phyloP scores from a whole-genome alignment of 2,113 vertebrate species.

The Varanus komodoensis region DNA sequence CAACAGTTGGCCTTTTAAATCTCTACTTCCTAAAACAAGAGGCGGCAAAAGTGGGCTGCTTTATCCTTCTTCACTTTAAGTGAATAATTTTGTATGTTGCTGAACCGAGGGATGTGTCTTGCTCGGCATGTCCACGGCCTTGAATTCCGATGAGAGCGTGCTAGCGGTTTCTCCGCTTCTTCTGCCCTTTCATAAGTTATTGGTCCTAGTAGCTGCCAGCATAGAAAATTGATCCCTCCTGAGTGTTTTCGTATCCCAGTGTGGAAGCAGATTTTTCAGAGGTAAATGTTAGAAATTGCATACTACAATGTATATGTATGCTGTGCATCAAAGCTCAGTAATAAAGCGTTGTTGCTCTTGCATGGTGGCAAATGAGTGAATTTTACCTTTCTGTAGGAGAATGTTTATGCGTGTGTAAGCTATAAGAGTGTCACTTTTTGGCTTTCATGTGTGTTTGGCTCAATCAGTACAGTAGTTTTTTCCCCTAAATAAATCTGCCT shows the following conservation, averaged over 20 bases:
- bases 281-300: neutral
- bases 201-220: too few species aligned
- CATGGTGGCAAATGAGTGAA: neutral
- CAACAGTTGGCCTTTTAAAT: neutral
- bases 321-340: neutral
- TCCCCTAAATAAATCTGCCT: neutral
- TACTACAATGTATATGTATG: neutral
- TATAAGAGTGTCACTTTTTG: neutral
- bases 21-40: neutral
- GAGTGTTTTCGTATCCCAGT: neutral
- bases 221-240: neutral
- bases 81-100: neutral
- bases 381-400: neutral
- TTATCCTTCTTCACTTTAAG: neutral
- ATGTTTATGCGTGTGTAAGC: neutral
- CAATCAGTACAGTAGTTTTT: neutral
- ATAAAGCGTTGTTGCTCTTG: neutral
- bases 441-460: neutral
- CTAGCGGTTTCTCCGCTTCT: neutral
- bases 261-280: neutral
- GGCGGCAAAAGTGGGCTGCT: too few species aligned
- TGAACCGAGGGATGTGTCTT: neutral
- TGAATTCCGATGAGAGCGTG: neutral
- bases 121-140: neutral
- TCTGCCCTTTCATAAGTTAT: neutral